These are phyloP conservation scores for Sylvilagus floridanus DNA, from an alignment of 2,797 vertebrate genomes.

Conservation along the genomic window DNA sequence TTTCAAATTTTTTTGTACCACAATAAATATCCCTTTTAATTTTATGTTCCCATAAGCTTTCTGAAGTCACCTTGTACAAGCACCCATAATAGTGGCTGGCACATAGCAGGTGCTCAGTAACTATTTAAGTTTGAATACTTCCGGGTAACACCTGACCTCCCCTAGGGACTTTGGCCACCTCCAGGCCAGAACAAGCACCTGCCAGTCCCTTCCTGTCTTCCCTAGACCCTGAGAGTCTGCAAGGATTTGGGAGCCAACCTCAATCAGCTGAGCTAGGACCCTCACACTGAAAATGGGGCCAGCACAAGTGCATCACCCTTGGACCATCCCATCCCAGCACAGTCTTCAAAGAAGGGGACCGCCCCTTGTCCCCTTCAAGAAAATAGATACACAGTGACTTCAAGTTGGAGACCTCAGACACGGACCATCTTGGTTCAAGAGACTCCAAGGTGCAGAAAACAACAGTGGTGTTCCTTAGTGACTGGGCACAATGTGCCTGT, in stretches of 20 bases:
- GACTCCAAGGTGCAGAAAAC: not conserved
- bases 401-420: not conserved
- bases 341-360: not conserved
- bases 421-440: not conserved
- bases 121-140: not conserved
- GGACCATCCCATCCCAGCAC: not conserved
- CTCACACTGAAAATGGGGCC: not conserved
- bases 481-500: not conserved
- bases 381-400: not conserved
- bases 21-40: too few relatives aligned
- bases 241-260: not conserved
- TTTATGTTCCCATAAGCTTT: too few relatives aligned
- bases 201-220: not conserved
- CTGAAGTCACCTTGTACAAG: too few relatives aligned
- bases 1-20: too few relatives aligned
- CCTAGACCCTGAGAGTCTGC: too few relatives aligned
- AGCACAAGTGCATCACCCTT: not conserved
- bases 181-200: not conserved
- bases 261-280: not conserved
- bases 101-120: not conserved
- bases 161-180: not conserved
- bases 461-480: not conserved
- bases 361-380: not conserved
- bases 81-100: not conserved
- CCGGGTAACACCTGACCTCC: not conserved